These are phyloP conservation scores for Albula goreensis DNA, from an alignment of 2,113 vertebrate species.

Conservation along the genomic window DNA sequence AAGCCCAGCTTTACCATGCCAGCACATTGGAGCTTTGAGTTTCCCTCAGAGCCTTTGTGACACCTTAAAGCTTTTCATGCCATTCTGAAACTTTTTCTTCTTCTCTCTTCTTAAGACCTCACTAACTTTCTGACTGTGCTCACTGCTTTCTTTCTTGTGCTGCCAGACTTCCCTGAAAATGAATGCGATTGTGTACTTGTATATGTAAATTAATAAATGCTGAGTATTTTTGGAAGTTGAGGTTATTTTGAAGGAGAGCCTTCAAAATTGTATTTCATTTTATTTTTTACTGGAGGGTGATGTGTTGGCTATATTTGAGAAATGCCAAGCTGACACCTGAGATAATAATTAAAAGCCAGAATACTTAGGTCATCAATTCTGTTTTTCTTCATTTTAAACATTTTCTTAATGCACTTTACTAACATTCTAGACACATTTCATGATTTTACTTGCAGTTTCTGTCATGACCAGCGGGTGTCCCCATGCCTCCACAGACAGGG, in stretches of 20 bases:
- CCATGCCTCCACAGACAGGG: constrained; percentile 65
- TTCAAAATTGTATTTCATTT: not conserved
- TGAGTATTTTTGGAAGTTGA: not conserved
- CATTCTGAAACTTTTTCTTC: constrained; percentile 50
- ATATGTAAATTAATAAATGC: not conserved
- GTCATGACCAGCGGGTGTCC: constrained; percentile 80
- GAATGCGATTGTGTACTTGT: not conserved
- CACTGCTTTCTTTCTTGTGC: constrained; percentile 12
- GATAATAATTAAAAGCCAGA: not conserved
- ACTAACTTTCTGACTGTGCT: not conserved
- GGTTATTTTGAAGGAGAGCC: not conserved
- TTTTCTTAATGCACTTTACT: not conserved
- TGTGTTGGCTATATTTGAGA: not conserved
- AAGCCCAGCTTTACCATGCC: not conserved
- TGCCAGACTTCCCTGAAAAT: constrained; percentile 9
- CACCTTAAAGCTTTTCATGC: constrained; percentile 27
- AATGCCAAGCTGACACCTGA: not conserved
- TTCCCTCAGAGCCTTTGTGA: not conserved
- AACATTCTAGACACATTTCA: not conserved
- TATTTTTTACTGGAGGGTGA: not conserved
- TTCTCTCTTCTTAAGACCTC: constrained; percentile 33
- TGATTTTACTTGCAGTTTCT: constrained; percentile 45
- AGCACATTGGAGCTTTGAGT: not conserved
- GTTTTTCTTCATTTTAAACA: not conserved
- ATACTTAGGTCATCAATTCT: not conserved